Conservation (phyloP, 2,888 invertebrate species). For the Thecophora atra region DNA sequence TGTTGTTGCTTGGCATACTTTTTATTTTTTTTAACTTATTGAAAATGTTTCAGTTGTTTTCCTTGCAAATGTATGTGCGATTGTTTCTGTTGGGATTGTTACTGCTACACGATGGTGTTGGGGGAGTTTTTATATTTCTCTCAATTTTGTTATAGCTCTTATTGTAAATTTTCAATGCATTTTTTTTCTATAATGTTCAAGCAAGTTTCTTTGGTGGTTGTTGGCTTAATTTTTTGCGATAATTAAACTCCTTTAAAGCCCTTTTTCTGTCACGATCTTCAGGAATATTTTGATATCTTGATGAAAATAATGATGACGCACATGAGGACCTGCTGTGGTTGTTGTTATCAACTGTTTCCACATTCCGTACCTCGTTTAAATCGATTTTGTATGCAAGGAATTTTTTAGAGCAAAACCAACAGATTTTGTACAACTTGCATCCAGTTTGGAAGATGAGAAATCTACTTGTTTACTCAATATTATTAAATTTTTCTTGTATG, state of each 20-base stretch:
- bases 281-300: conserved; percentile 54
- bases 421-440: background rate
- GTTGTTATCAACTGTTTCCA: too few species aligned
- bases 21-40: background rate
- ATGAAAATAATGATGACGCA: conserved; percentile 41
- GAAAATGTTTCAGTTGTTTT: background rate
- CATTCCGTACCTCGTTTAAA: background rate
- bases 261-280: conserved; percentile 61
- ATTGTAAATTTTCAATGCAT: conserved; percentile 14
- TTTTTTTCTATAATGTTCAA: conserved; percentile 34
- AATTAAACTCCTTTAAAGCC: conserved; percentile 46
- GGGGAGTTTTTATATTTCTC: conserved; percentile 1
- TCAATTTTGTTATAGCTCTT: background rate
- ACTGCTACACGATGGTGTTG: background rate
- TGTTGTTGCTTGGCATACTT: background rate
- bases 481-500: background rate
- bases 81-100: conserved; percentile 31
- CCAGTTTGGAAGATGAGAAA: background rate
- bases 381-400: background rate
- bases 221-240: background rate
- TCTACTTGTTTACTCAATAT: background rate
- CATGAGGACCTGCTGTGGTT: too few species aligned
- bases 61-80: conserved; percentile 24
- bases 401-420: conserved; percentile 3
- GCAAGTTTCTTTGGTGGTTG: conserved; percentile 5